These are phyloP conservation scores for Saturnia pavonia DNA, from an alignment of 2,888 invertebrate genomes.

Conservation along the genomic window DNA sequence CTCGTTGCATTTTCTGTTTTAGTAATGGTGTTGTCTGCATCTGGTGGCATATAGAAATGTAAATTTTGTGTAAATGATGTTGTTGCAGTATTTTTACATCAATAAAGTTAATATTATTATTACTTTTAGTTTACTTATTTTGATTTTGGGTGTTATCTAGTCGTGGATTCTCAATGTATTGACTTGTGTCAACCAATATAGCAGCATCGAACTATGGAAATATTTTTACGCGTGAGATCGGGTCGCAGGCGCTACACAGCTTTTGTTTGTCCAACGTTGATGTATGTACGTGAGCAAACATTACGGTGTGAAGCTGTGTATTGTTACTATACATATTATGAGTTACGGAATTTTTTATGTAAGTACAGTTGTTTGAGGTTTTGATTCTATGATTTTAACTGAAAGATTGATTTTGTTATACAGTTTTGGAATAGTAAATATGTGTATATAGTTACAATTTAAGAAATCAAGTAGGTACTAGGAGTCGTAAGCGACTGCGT, in stretches of 20 bases:
- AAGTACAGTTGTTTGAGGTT: constrained; percentile 10
- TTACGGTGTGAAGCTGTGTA: constrained; percentile 47
- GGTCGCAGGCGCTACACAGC: constrained; percentile 18
- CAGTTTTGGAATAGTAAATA: constrained; percentile 18
- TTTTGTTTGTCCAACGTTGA: constrained; percentile 42
- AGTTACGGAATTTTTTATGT: constrained; percentile 25
- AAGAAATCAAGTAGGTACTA: background rate
- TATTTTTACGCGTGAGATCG: background rate
- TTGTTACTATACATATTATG: constrained; percentile 48
- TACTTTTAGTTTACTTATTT: too few species aligned
- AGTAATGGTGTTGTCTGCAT: background rate
- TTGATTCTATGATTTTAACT: constrained; percentile 9
- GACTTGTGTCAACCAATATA: too few species aligned
- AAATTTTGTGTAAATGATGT: too few species aligned
- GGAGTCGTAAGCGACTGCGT: background rate
- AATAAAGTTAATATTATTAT: too few species aligned
- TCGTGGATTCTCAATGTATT: too few species aligned
- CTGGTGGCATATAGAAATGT: background rate
- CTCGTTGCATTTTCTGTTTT: background rate
- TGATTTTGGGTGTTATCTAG: too few species aligned
- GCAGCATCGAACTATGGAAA: background rate
- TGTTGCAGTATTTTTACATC: background rate
- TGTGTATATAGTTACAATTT: background rate
- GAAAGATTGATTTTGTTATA: constrained; percentile 12
- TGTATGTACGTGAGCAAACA: constrained; percentile 54